Percentiles rank a stretch among this genome's conserved stretches.
phyloP scores from a whole-genome alignment of 2,113 vertebrate species.

The Sylvietta virens region DNA sequence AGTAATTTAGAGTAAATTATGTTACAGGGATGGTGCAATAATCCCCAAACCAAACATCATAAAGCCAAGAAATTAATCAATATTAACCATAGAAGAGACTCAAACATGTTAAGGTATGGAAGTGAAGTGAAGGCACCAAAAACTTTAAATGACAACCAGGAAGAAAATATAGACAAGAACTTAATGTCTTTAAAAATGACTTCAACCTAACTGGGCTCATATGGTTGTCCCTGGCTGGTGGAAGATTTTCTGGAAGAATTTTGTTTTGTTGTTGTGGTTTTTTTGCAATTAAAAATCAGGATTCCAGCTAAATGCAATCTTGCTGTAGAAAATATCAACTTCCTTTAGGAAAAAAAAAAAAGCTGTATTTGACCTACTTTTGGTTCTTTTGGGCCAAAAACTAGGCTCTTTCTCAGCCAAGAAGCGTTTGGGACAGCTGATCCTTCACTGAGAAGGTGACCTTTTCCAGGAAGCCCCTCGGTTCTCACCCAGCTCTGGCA shows the following conservation, averaged over 20 bases:
- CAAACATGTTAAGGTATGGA: constrained; percentile 65
- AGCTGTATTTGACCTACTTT: constrained; percentile 33
- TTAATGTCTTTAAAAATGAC: constrained; percentile 58
- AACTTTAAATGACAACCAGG: constrained; percentile 63
- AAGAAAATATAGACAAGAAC: constrained; percentile 65
- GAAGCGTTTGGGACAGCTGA: not conserved
- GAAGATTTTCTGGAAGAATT: constrained; percentile 49
- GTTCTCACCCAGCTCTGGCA: not conserved
- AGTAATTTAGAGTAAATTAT: constrained; percentile 24
- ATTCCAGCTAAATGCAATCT: constrained; percentile 38
- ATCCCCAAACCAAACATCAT: constrained; percentile 59
- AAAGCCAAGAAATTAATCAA: constrained; percentile 59
- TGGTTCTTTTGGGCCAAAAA: constrained; percentile 32
- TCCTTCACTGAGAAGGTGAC: constrained; percentile 40
- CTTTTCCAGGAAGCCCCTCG: not conserved
- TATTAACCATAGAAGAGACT: constrained; percentile 60
- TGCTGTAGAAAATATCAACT: constrained; percentile 36
- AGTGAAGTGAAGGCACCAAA: constrained; percentile 66
- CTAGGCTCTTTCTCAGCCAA: constrained; percentile 37
- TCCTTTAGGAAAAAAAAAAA: not conserved
- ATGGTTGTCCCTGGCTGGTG: constrained; percentile 47
- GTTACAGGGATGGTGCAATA: constrained; percentile 56
- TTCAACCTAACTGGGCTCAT: constrained; percentile 49
- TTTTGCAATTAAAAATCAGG: constrained; percentile 17
- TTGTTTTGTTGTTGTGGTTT: not conserved